These are phyloP conservation scores for Hyla sarda DNA, from an alignment of 2,113 vertebrate species.

Conservation along the genomic window DNA sequence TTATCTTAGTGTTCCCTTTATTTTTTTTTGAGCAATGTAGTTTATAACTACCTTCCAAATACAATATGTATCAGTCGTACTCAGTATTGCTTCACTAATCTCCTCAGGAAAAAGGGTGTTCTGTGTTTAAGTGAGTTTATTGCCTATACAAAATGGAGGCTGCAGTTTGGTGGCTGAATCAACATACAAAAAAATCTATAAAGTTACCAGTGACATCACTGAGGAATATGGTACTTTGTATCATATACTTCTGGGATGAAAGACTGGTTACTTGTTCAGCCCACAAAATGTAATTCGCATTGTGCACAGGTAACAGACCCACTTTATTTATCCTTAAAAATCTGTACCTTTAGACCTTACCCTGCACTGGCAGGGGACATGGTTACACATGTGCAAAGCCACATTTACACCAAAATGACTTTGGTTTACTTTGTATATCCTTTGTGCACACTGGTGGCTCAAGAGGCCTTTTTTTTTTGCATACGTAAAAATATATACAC, in stretches of 20 bases:
- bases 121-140: neutral
- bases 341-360: conserved; percentile 26
- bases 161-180: neutral
- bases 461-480: conserved; percentile 55
- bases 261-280: neutral
- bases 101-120: conserved; percentile 1
- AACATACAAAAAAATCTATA: neutral
- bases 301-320: neutral
- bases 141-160: neutral
- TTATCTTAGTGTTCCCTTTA: too few species aligned
- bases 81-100: conserved; percentile 25
- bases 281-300: neutral
- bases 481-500: conserved; percentile 59
- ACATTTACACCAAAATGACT: conserved; percentile 54
- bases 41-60: neutral
- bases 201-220: neutral
- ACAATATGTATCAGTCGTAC: neutral
- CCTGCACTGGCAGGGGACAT: conserved; percentile 49
- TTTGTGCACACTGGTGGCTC: conserved; percentile 56
- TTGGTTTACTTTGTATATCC: conserved; percentile 55
- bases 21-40: too few species aligned
- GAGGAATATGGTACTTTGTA: neutral
- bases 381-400: conserved; percentile 48
- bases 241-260: neutral
- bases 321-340: conserved; percentile 17